A percentile compares a stretch with the other conserved stretches of the same genome.
Conservation (phyloP, 2,797 vertebrate genomes). For the Artibeus jamaicensis region DNA sequence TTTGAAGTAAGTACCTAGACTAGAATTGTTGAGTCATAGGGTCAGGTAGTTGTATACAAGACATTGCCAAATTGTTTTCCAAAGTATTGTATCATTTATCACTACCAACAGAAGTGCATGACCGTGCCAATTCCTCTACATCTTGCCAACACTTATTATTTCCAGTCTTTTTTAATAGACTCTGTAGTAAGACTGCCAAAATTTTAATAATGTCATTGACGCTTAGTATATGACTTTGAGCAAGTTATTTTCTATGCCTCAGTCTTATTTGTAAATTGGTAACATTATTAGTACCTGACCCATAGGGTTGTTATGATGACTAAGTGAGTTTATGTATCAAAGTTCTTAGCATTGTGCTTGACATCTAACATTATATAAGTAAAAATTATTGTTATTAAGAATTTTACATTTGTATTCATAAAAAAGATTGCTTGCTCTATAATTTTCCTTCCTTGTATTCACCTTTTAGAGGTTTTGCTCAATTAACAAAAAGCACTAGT, state of each 20-base stretch:
- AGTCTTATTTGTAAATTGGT: background rate
- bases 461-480: background rate
- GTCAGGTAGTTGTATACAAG: background rate
- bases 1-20: background rate
- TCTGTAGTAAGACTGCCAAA: background rate
- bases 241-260: background rate
- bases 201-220: background rate
- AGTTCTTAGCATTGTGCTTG: background rate
- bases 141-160: constrained; percentile 18
- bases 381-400: background rate
- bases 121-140: background rate
- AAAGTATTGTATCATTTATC: constrained; percentile 15
- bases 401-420: background rate
- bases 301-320: background rate
- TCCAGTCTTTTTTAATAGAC: background rate
- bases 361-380: background rate
- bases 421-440: background rate
- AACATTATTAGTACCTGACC: background rate
- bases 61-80: constrained; percentile 15
- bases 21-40: constrained; percentile 11
- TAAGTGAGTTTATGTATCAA: background rate
- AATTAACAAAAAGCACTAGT: background rate
- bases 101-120: background rate
- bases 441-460: background rate
- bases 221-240: background rate